Base-by-base conservation (phyloP, 1,140 invertebrate species). In the Diorhabda carinulata region DNA sequence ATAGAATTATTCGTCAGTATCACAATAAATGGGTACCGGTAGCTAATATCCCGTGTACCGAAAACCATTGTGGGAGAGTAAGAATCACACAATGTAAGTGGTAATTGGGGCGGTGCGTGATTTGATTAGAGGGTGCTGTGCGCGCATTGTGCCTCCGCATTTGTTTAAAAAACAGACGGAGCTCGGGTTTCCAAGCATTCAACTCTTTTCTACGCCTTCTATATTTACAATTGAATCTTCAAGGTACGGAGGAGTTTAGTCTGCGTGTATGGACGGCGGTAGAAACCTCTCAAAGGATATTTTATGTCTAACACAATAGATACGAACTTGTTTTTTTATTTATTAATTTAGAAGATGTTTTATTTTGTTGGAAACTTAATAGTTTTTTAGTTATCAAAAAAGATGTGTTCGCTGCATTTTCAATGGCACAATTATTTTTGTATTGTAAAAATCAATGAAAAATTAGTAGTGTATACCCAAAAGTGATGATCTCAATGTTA, bases 31-130 rank as follows among this genome's bases (percentile, higher is more conserved):
- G n/a, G 47, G 47, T 6, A 52, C 47, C 47, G 47, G 47, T 52
- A n/a, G 47, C 47, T 52, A 52, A 52, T 52, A 52, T 52, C 47
- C n/a, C n/a, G 25, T 52, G 6, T 52, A 52, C 47, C 2, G 47
- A 52, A 52, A 52, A 52, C 47, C n/a, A 8, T 52, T 52, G 47
- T 52, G 47, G 47, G 47, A 52, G 47, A 52, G 47, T 8, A 52
- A 52, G 47, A 52, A 62, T 62, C 61, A 62, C 61, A 62, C 61
- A 62, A 62, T 62, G 43, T 43, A 62, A 62, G 61, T 62, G 61
- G 61, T 62, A 62, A 62, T 62, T 62, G 61, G 61, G 61, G 61
- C 61, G 61, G 61, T 62, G 61, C 44, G 41, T 62, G 61, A 62
- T 62, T n/a, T 62, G 61, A 62, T 62, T 62, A 62, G 43, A 62